A percentile compares a stretch with the other conserved stretches of the same genome.
Evolutionary conservation across 2,797 vertebrate species (phyloP).

Genomic region (Tenualosa thibaudeaui): DNA sequence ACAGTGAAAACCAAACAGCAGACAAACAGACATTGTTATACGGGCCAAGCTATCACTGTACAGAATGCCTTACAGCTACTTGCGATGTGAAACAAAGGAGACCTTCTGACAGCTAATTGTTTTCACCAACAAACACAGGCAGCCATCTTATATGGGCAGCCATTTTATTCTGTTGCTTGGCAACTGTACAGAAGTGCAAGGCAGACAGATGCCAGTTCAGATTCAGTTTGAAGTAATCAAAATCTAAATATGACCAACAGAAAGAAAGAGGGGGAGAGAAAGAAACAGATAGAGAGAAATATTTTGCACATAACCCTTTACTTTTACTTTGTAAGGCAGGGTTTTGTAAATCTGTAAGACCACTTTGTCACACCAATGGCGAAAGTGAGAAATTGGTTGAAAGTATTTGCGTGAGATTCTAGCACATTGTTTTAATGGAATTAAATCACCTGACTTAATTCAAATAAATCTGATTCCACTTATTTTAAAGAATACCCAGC

Average conservation of each 20-base stretch:
- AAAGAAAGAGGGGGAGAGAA: background rate
- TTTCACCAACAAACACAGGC: background rate
- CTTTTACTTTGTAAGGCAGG: background rate
- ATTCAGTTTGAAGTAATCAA: background rate
- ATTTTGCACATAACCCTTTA: background rate
- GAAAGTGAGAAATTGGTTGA: no score
- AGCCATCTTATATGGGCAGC: background rate
- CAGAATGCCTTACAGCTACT: background rate
- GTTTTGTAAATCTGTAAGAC: no score
- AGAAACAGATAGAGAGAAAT: background rate
- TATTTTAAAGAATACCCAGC: no score
- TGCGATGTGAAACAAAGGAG: background rate
- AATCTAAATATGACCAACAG: background rate
- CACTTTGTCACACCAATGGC: no score
- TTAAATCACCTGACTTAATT: no score
- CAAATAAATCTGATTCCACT: no score
- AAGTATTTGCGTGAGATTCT: background rate
- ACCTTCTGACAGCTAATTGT: background rate
- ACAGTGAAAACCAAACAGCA: background rate
- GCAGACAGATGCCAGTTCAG: background rate
- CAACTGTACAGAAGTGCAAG: background rate
- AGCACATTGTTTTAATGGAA: no score
- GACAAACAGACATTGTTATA: background rate
- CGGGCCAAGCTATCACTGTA: no score
- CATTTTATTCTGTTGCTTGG: conserved; percentile 15